Base-by-base conservation (phyloP, 2,797 vertebrate species). In the Sebastolobus altivelis region DNA sequence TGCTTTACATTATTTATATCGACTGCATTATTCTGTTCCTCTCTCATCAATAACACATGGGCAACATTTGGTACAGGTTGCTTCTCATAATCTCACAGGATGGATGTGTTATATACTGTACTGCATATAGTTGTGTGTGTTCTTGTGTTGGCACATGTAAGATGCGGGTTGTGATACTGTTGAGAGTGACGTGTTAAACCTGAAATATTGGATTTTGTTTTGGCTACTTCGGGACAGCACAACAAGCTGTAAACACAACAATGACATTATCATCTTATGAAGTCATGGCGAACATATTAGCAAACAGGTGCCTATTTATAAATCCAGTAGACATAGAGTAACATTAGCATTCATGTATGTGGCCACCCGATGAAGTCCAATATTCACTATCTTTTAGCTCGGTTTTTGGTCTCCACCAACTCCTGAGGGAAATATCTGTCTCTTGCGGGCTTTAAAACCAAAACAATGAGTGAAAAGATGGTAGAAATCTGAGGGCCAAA, bases 11-110 rank as follows among this genome's bases (percentile, higher is more conserved):
- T 83, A 91, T 92, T 91, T 70, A 93, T 89, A 59, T 14, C 16
- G 62, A 70, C 69, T 86, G 73, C 73, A 72, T 79, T 84, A 84
- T 86, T 84, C 61, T 79, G 80, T 79, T 75, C 72, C 63, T 79
- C 33, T 68, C 75, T 86, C 85, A 89, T 92, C 72, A 90, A 93
- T 92, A 92, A 89, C 80, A 81, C 85, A 92, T 89, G 77, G 56
- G 54, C 66, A 77, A 77, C 79, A 72, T 85, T 89, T 80, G 74
- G 72, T 80, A 46, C 68, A 85, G 72, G 77, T 91, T 80, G 61
- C 61, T 63, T 69, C 52, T 73, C 86, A 81, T 56, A 2, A 52
- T 67, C 60, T 75, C 60, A 55, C 20, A 68, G 54, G 65, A 69
- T 65, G 54, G 52, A 8, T 59, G 37, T 72, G 81, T 77, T 72